A percentile compares a stretch with the other conserved stretches of the same genome.
phyloP scores from a whole-genome alignment of 1,140 invertebrate species.

The Drosophila mayri region DNA sequence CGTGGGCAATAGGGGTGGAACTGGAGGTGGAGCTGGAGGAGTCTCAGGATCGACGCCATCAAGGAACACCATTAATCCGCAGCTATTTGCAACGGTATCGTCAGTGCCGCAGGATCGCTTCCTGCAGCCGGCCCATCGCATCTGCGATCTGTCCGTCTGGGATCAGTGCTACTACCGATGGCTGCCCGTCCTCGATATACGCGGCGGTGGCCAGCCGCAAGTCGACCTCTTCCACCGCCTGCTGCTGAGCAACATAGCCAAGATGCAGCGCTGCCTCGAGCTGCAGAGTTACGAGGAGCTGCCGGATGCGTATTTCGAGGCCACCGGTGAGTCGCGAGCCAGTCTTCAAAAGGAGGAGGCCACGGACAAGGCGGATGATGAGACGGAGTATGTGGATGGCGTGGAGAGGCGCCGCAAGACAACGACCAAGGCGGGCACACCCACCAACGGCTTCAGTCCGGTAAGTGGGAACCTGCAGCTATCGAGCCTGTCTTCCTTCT shows the following conservation, averaged over 20 bases:
- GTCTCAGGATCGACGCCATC: slow-evolving; percentile 33
- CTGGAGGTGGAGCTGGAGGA: not conserved
- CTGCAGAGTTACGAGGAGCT: slow-evolving; percentile 76
- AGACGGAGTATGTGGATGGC: slow-evolving; percentile 71
- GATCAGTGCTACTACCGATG: slow-evolving; percentile 95
- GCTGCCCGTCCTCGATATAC: slow-evolving; percentile 93
- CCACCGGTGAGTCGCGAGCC: slow-evolving; percentile 43
- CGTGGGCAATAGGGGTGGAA: slow-evolving; percentile 19
- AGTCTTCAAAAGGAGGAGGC: slow-evolving; percentile 10
- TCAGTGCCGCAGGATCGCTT: slow-evolving; percentile 73
- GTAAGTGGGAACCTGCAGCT: slow-evolving; percentile 46
- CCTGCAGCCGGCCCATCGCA: slow-evolving; percentile 86
- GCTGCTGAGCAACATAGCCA: slow-evolving; percentile 87
- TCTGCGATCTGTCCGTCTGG: slow-evolving; percentile 92
- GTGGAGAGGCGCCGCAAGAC: slow-evolving; percentile 71
- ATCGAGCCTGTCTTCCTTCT: slow-evolving; percentile 85
- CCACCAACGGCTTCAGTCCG: slow-evolving; percentile 50
- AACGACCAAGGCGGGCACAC: slow-evolving; percentile 19
- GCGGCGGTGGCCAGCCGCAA: slow-evolving; percentile 90
- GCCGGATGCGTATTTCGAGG: slow-evolving; percentile 73
- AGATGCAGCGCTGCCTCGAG: slow-evolving; percentile 84
- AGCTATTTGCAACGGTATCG: slow-evolving; percentile 77
- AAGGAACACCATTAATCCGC: slow-evolving; percentile 73
- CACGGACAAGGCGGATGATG: not conserved
- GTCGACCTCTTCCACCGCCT: slow-evolving; percentile 87